Percentiles rank a stretch among this genome's conserved stretches.
Evolutionary conservation across 2,113 vertebrate genomes (phyloP).

Genomic region (Osmerus eperlanus): DNA sequence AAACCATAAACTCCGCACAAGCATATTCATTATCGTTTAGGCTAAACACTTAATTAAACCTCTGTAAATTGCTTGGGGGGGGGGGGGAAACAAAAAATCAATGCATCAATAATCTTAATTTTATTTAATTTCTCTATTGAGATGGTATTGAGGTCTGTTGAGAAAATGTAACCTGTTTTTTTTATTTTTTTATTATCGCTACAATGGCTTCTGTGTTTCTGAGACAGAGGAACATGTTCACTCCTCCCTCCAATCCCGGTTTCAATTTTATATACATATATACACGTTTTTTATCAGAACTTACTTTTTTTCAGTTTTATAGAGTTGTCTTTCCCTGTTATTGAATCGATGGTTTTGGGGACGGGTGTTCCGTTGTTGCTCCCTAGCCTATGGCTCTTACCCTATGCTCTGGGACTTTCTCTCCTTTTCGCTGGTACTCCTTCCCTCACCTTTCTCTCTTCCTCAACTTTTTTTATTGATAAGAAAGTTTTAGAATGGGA

Average conservation of each 20-base stretch:
- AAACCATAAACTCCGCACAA: slow-evolving; percentile 54
- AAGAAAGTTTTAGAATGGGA: slow-evolving; percentile 66
- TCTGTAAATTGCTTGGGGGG: slow-evolving; percentile 83
- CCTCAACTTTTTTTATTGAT: slow-evolving; percentile 34
- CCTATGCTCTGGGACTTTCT: slow-evolving; percentile 61
- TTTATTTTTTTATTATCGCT: slow-evolving; percentile 58
- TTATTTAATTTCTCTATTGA: slow-evolving; percentile 73
- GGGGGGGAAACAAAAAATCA: slow-evolving; percentile 73
- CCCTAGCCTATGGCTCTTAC: slow-evolving; percentile 65
- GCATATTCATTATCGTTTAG: slow-evolving; percentile 85
- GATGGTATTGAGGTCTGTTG: slow-evolving; percentile 78
- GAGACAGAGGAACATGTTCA: slow-evolving; percentile 24
- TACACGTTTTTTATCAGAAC: slow-evolving; percentile 53
- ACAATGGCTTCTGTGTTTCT: slow-evolving; percentile 40
- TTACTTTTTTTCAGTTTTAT: slow-evolving; percentile 70
- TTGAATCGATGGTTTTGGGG: slow-evolving; percentile 52
- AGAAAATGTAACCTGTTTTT: slow-evolving; percentile 73
- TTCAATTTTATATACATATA: slow-evolving; percentile 59
- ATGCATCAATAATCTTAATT: slow-evolving; percentile 77
- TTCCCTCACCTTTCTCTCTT: slow-evolving; percentile 39
- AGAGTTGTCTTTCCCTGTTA: slow-evolving; percentile 49
- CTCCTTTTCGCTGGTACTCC: slow-evolving; percentile 44
- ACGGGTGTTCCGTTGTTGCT: slow-evolving; percentile 68
- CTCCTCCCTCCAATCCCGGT: slow-evolving; percentile 29
- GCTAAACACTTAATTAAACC: slow-evolving; percentile 84